Evolutionary conservation across 2,113 vertebrate species (phyloP).

Genomic region (Macquaria australasica): DNA sequence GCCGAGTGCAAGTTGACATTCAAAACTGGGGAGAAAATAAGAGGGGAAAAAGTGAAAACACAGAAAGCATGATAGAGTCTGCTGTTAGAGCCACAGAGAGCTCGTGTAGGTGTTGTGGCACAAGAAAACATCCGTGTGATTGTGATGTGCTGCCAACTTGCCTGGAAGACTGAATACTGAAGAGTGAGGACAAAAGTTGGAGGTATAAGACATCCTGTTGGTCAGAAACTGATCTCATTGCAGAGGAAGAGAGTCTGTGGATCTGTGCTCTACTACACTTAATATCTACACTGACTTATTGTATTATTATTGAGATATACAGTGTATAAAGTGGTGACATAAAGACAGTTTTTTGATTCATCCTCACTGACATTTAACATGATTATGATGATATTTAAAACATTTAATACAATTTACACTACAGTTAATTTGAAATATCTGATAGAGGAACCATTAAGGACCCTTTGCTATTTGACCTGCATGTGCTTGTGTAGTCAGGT

Average conservation of each 20-base stretch:
- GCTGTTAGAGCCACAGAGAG: no score
- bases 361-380: no score
- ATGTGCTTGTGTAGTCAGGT: not conserved
- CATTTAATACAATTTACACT: no score
- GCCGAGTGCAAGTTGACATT: no score
- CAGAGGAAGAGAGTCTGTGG: not conserved
- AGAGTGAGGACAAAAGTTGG: constrained; percentile 3
- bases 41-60: no score
- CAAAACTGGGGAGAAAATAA: not conserved
- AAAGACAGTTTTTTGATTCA: no score
- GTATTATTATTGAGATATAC: not conserved
- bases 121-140: not conserved
- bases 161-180: not conserved
- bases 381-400: no score
- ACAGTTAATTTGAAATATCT: no score
- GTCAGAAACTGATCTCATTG: not conserved
- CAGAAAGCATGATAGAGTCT: no score
- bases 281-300: not conserved
- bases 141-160: constrained; percentile 21
- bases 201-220: not conserved
- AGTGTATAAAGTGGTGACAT: not conserved
- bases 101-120: not conserved
- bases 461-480: not conserved
- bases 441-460: no score
- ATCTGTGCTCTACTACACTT: not conserved